Conservation (phyloP, 2,113 vertebrate species). For the Trematomus loennbergii region DNA sequence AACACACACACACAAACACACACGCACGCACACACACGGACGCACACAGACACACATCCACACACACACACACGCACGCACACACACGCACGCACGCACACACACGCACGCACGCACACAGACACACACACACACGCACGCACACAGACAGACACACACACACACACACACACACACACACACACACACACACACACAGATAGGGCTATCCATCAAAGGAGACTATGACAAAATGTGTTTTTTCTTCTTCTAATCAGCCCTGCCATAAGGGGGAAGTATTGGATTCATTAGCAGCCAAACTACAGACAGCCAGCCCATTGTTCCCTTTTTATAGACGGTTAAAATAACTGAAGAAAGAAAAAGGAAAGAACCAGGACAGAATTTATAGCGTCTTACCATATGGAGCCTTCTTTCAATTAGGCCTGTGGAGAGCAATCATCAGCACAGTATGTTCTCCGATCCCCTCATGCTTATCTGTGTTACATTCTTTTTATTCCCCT, state of each 20-base stretch:
- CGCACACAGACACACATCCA: neutral
- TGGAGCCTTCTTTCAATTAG: slow-evolving; percentile 55
- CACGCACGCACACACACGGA: slow-evolving; percentile 6
- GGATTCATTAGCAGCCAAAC: slow-evolving; percentile 58
- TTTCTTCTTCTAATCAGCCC: slow-evolving; percentile 47
- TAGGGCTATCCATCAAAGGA: slow-evolving; percentile 54
- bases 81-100: neutral
- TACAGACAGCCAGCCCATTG: slow-evolving; percentile 59
- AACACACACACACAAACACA: slow-evolving; percentile 1
- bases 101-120: no score
- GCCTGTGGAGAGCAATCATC: slow-evolving; percentile 43
- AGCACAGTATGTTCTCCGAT: neutral
- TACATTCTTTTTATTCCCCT: neutral
- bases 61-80: neutral
- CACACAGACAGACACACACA: no score
- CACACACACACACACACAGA: slow-evolving; percentile 25
- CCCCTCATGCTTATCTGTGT: neutral
- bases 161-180: no score
- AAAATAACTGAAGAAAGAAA: slow-evolving; percentile 8
- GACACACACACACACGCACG: no score
- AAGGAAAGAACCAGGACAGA: slow-evolving; percentile 32
- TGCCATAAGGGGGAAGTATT: slow-evolving; percentile 36
- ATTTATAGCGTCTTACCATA: slow-evolving; percentile 59
- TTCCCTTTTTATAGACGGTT: slow-evolving; percentile 40
- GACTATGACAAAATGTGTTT: slow-evolving; percentile 34